Base-by-base conservation (phyloP, 2,113 vertebrate species). In the Leptosomus discolor region DNA sequence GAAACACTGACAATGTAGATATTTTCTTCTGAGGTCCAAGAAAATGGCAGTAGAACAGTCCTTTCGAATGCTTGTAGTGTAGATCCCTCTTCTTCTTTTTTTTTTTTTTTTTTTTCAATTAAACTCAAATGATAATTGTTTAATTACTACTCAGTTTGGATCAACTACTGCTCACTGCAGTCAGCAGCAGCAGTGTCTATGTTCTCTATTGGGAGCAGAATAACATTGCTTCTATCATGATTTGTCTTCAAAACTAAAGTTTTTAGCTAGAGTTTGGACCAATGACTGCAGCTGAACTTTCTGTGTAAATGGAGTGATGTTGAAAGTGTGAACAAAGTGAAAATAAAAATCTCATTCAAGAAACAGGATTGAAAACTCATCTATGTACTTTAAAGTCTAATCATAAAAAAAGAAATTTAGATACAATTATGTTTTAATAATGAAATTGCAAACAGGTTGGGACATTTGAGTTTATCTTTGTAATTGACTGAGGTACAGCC, bases 51-150 rank as follows among this genome's bases (percentile, higher is more conserved):
- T 50, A 58, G 13, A 64, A 20, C 4, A 41, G 10, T 82, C 27
- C 4, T 67, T 39, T 34, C 46, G 13, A 73, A 39, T 50, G 7
- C 3, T 60, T 43, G 4, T 23, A 48, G 32, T 19, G 2, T 16
- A 36, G 8, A 6, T 30, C 8, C 1, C 0, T 16, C 5, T 41
- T 53, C 1, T 37, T 32, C 8, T 21, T 39, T 8, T 29, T 2
- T 3, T 20, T 14, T 64, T 34, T 13, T 5, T 12, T 13, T 37
- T 53, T 5, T n/a, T n/a, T 1, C 8, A 17, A 6, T 53, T 84
- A 50, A 83, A 70, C 63, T 67, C 7, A 71, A 63, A 32, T 37
- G 4, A 2, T 51, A 61, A 39, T 74, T 87, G 3, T 81, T 88
- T 74, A 51, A 32, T 20, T 34, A 7, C 7, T 48, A 9, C 8